Conservation (phyloP, 2,797 vertebrate genomes). For the Numenius phaeopus region DNA sequence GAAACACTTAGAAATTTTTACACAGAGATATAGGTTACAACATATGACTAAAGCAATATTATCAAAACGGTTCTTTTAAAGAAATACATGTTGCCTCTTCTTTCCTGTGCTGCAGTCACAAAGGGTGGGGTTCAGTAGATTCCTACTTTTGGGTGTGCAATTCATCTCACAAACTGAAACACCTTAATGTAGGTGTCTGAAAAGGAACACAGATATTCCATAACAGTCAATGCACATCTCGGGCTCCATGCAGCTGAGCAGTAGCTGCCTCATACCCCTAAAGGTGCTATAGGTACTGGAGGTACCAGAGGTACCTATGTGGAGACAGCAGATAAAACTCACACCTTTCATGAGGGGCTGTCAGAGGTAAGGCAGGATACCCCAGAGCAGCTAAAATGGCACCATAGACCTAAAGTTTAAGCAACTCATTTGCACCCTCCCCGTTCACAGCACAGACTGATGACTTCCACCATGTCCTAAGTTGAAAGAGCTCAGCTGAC, state of each 20-base stretch:
- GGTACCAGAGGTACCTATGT: not conserved
- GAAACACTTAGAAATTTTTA: not conserved
- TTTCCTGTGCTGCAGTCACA: not conserved
- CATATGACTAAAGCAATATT: not conserved
- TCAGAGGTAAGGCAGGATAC: no score
- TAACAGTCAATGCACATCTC: not conserved
- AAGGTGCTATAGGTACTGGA: not conserved
- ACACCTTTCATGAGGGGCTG: not conserved
- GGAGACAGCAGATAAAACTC: not conserved
- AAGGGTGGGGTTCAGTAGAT: not conserved
- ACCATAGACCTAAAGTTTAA: not conserved
- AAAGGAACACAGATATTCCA: rapidly evolving
- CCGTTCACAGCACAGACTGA: not conserved
- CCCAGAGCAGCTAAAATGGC: not conserved
- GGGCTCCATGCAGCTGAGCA: not conserved
- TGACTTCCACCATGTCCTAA: not conserved
- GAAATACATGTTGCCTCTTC: not conserved
- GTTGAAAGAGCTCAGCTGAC: not conserved
- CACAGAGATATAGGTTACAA: not conserved
- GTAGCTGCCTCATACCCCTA: not conserved
- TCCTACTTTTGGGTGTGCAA: not conserved
- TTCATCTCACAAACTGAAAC: not conserved
- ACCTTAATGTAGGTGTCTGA: not conserved
- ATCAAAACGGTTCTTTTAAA: not conserved
- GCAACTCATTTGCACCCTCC: not conserved